A percentile compares a stretch with the other conserved stretches of the same genome.
phyloP scores from a whole-genome alignment of 2,113 vertebrate genomes.

The Varanus komodoensis region DNA sequence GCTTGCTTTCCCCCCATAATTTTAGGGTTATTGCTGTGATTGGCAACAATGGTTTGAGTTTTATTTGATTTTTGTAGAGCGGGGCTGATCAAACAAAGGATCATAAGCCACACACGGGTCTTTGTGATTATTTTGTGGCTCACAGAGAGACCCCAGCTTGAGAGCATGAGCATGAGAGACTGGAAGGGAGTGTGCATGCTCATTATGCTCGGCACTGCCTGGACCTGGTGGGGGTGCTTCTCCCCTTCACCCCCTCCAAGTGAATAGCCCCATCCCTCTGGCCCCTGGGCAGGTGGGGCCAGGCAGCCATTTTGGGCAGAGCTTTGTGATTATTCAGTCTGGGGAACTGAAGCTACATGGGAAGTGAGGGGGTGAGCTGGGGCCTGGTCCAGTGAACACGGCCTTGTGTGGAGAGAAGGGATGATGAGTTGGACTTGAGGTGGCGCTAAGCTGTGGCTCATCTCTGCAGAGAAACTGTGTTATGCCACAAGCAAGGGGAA shows the following conservation, averaged over 20 bases:
- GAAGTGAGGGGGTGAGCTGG: conserved; percentile 24
- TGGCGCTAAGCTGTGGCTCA: neutral
- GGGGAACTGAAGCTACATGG: conserved; percentile 53
- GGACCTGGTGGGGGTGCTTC: conserved; percentile 55
- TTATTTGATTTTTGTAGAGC: no score
- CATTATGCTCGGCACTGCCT: neutral
- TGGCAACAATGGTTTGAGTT: no score
- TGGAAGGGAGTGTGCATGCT: neutral
- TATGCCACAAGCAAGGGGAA: neutral
- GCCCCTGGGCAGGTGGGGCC: conserved; percentile 61
- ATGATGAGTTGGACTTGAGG: neutral
- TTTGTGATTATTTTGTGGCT: no score
- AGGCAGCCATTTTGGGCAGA: conserved; percentile 84
- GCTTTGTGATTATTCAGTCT: conserved; percentile 82
- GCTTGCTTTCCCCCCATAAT: no score
- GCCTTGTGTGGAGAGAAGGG: neutral
- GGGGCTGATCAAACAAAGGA: no score
- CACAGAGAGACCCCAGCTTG: neutral
- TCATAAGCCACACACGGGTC: no score
- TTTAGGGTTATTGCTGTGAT: no score
- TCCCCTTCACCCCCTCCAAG: conserved; percentile 15
- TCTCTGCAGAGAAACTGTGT: neutral
- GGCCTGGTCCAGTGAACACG: neutral
- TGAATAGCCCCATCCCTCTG: conserved; percentile 49
- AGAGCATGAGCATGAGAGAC: neutral